phyloP scores from a whole-genome alignment of 1,140 invertebrate genomes.

The Panagrolaimus sp. region DNA sequence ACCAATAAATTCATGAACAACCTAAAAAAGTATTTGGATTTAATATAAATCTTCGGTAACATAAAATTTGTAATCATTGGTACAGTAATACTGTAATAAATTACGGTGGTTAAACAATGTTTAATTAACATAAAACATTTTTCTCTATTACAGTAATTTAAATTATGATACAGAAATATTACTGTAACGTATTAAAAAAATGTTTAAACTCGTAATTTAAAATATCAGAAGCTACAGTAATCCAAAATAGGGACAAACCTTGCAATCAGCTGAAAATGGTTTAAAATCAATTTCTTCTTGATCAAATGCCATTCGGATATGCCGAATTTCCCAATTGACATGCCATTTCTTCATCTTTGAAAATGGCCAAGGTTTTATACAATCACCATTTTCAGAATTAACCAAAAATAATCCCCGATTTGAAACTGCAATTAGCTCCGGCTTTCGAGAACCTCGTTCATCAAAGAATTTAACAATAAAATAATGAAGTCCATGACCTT shows the following conservation, averaged over 20 bases:
- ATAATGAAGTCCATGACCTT: conserved; percentile 87
- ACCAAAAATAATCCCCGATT: conserved; percentile 91
- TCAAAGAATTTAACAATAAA: conserved; percentile 82
- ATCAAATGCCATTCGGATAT: conserved; percentile 92
- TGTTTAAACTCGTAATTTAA: too few relatives aligned
- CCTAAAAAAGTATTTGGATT: too few relatives aligned
- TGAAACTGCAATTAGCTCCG: conserved; percentile 84
- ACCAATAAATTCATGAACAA: conserved; percentile 96
- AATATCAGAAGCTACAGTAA: not conserved
- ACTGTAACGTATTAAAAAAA: too few relatives aligned
- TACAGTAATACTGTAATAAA: too few relatives aligned
- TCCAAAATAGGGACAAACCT: conserved; percentile 32
- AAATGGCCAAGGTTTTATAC: conserved; percentile 93
- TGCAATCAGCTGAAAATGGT: conserved; percentile 66
- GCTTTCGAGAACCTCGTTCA: conserved; percentile 34
- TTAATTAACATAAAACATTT: too few relatives aligned
- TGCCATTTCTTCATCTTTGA: conserved; percentile 96
- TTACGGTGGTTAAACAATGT: too few relatives aligned
- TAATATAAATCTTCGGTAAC: too few relatives aligned
- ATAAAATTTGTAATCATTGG: too few relatives aligned
- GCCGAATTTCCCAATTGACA: conserved; percentile 97
- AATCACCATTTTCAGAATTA: conserved; percentile 84
- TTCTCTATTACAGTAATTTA: too few relatives aligned
- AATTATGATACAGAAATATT: too few relatives aligned
- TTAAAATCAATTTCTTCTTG: conserved; percentile 89